Base-by-base conservation (phyloP, 2,113 vertebrate species). In the Clinocottus analis region DNA sequence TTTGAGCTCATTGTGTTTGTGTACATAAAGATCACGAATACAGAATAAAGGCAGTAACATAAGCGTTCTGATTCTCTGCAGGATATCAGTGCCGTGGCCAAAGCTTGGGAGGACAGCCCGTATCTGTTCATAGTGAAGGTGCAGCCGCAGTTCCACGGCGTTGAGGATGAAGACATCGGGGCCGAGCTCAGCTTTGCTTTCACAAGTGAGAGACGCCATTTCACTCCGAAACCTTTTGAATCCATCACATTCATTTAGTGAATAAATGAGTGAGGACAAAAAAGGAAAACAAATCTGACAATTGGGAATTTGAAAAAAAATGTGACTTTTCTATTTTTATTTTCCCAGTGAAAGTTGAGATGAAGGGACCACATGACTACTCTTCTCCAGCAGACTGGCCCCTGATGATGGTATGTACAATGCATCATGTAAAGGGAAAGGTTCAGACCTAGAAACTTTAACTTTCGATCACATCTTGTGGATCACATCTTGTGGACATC, bases 371-470 rank as follows among this genome's bases (percentile, higher is more conserved):
- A 0, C 97, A 97, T 91, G 96, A 97, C 41, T 99, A 97, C 81
- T 96, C 97, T 35, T 97, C 97, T 0, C 96, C 97, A 74, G 96
- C 97, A 85, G 97, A 99, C 82, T 98, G 97, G 91, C 97, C 97
- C 25, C 91, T 97, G 58, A 98, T 99, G 97, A 97, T 97, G 93
- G 97, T 98, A 88, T 90, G 95, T 94, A 69, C 72, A 5, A 5
- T 41, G 1, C 27, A 7, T 14, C 14, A 67, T 35, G 19, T 39
- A 9, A 4, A 47, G 10, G 2, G 16, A 23, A 23, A 7, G 4
- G 5, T 64, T 59, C 53, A 41, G 10, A 41, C 13, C 12, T 31
- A 55, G 39, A 41, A 33, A 33, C 33, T 41, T 41, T 41, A 13
- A 12, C 43, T 45, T 45, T 45, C 16, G 5, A 45, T 23, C 47